Evolutionary conservation across 2,797 vertebrate genomes (phyloP), one percentile per base, ranked within the genome.

Genomic region (Pseudotriccus pelzelni): DNA sequence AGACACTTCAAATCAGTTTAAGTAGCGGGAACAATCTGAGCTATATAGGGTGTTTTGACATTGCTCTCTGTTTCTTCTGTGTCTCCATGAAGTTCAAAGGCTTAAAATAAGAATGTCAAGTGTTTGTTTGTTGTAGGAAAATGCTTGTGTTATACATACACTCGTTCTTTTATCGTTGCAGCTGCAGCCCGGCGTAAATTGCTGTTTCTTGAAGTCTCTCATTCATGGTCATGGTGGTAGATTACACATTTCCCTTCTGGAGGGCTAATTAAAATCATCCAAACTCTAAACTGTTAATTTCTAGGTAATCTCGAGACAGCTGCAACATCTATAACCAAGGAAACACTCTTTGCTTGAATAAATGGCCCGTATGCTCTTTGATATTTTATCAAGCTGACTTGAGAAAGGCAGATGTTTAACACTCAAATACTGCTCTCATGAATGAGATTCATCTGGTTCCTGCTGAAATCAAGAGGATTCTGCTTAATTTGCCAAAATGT

Each of bases 161-260:
- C 39, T 85, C 25, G 10, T 46, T 53, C 75, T 93, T 93, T 94
- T 49, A 60, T 69, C 41, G 49, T 53, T 91, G 47, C 94, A 96
- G 79, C 93, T 96, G 87, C 82, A 93, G 52, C 44, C 56, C 64
- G 67, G 14, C 50, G 72, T 64, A 93, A 94, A 92, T 80, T 77
- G 84, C 32, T 91, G 53, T 87, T 96, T 95, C 91, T 64, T 70
- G 49, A 77, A 87, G 67, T 56, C 34, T 75, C 23, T 49, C 56
- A 72, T 91, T 95, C 79, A 89, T 46, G 84, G n/a, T 79, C 63
- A 20, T 20, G 32, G 68, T 43, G 28, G 46, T 60, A 83, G 79
- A 85, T 95, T 74, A 77, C 64, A 93, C 41, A 60, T 92, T 96
- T 95, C 68, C 84, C 70, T 94, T 92, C 89, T 92, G 72, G 37